These are phyloP conservation scores for Cynodonichthys magdalenae DNA, from an alignment of 2,797 vertebrate genomes.

Conservation along the genomic window DNA sequence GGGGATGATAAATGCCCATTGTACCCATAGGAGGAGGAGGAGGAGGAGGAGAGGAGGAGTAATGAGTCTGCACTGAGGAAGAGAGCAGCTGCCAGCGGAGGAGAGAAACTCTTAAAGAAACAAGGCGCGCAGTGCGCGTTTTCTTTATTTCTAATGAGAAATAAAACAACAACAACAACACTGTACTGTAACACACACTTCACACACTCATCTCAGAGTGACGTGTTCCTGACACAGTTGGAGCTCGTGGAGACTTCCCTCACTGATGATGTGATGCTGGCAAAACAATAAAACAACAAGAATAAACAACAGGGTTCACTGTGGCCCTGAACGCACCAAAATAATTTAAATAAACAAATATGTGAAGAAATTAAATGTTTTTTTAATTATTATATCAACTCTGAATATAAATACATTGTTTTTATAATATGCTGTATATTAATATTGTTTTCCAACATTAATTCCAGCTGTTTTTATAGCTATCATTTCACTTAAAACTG, in stretches of 20 bases:
- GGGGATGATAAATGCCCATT: conserved; percentile 98
- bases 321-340: too few relatives aligned
- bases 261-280: conserved; percentile 27
- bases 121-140: conserved; percentile 75
- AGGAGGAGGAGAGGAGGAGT: conserved; percentile 77
- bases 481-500: too few relatives aligned
- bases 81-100: conserved; percentile 83
- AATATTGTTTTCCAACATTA: too few relatives aligned
- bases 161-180: conserved; percentile 53
- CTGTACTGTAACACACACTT: conserved; percentile 8
- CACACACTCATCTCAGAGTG: conserved; percentile 7
- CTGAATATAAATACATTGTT: too few relatives aligned
- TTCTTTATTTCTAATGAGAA: conserved; percentile 61
- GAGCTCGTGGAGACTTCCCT: conserved; percentile 38
- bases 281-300: conserved; percentile 16
- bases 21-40: conserved; percentile 76
- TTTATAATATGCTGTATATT: too few relatives aligned
- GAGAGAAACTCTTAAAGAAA: conserved; percentile 93
- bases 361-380: too few relatives aligned
- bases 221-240: conserved; percentile 14
- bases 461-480: too few relatives aligned
- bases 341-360: too few relatives aligned
- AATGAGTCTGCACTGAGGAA: conserved; percentile 88
- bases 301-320: conserved; percentile 9
- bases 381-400: too few relatives aligned